Percentiles rank a stretch among this genome's conserved stretches.
These are phyloP conservation scores for Furcifer pardalis DNA, from an alignment of 2,797 vertebrate species.

Conservation along the genomic window DNA sequence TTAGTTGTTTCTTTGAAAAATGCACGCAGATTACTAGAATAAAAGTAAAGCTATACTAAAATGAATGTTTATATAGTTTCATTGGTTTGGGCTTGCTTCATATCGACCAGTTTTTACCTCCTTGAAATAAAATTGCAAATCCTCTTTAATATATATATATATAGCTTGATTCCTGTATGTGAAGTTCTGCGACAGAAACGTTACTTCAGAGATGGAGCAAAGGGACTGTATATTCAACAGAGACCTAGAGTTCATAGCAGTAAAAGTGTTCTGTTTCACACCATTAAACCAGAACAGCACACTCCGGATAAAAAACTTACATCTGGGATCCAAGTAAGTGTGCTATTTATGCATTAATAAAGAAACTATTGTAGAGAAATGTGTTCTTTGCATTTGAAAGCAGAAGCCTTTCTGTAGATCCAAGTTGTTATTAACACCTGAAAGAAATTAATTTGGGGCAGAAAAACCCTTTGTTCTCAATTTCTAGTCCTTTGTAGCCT, in stretches of 20 bases:
- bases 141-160: background rate
- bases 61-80: background rate
- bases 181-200: background rate
- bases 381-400: slow-evolving; percentile 20
- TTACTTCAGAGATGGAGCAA: slow-evolving; percentile 30
- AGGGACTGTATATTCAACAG: slow-evolving; percentile 14
- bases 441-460: background rate
- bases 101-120: background rate
- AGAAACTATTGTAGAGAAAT: slow-evolving; percentile 20
- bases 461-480: background rate
- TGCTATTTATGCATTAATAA: slow-evolving; percentile 19
- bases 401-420: background rate
- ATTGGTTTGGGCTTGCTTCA: background rate
- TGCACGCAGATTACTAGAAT: background rate
- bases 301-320: background rate
- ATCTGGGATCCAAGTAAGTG: slow-evolving; percentile 14
- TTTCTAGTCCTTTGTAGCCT: background rate
- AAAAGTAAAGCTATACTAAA: background rate
- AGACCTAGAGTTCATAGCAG: background rate
- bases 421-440: background rate
- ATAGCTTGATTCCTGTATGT: slow-evolving; percentile 29
- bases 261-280: slow-evolving; percentile 20
- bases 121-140: slow-evolving; percentile 30
- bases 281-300: slow-evolving; percentile 24
- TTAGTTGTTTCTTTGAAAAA: background rate